A percentile compares a stretch with the other conserved stretches of the same genome.
Conservation (phyloP, 2,888 invertebrate genomes). For the Eledona agricola region DNA sequence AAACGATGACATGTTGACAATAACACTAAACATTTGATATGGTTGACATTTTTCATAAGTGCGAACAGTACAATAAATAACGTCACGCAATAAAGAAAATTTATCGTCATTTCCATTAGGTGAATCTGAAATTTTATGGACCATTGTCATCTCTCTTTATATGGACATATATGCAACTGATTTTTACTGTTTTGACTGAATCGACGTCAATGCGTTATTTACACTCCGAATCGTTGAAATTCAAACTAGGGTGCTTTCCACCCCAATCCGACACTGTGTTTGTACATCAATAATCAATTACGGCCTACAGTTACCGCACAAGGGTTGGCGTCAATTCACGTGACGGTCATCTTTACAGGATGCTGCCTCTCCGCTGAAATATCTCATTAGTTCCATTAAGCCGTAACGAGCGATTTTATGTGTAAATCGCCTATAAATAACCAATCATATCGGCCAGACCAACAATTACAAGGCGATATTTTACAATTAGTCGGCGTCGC, state of each 20-base stretch:
- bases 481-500: constrained; percentile 42
- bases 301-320: constrained; percentile 9
- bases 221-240: no score
- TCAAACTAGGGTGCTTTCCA: not conserved
- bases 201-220: no score
- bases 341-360: constrained; percentile 13
- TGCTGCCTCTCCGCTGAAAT: constrained; percentile 20
- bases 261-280: constrained; percentile 1
- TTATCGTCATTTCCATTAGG: no score
- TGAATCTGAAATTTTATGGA: no score
- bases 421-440: constrained; percentile 32
- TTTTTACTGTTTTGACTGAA: no score
- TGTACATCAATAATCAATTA: constrained; percentile 26
- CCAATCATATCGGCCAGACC: constrained; percentile 23
- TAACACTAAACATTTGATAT: no score
- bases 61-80: no score
- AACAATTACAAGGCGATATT: constrained; percentile 44
- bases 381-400: constrained; percentile 33
- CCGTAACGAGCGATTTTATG: constrained; percentile 26
- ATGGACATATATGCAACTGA: no score
- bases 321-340: constrained; percentile 24
- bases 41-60: no score
- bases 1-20: no score
- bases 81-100: no score
- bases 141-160: no score